phyloP scores from a whole-genome alignment of 1,140 invertebrate genomes.

The Saccostrea glomerata region DNA sequence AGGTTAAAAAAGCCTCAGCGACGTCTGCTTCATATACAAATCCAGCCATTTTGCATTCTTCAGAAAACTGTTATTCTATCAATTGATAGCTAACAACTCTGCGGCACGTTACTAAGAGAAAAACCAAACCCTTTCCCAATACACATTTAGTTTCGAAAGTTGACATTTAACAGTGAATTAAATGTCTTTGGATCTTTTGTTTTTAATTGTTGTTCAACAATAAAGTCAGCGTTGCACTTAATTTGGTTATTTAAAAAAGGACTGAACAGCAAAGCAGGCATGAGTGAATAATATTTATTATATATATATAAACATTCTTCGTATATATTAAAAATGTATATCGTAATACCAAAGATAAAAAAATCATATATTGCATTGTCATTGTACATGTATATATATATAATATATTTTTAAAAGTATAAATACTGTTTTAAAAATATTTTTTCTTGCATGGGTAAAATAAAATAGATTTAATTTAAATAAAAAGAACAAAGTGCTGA shows the following conservation, averaged over 20 bases:
- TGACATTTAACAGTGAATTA: background rate
- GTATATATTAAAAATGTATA: background rate
- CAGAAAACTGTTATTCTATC: background rate
- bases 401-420: background rate
- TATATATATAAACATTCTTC: background rate
- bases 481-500: background rate
- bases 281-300: background rate
- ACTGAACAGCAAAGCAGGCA: background rate
- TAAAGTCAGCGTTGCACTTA: background rate
- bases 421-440: background rate
- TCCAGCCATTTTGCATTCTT: background rate
- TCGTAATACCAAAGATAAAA: slow-evolving; percentile 2
- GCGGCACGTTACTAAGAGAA: background rate
- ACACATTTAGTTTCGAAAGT: background rate
- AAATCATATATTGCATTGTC: slow-evolving; percentile 4
- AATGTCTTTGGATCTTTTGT: background rate
- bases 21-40: background rate
- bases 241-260: background rate
- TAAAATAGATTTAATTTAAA: background rate
- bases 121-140: background rate
- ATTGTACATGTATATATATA: background rate
- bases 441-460: background rate
- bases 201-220: background rate
- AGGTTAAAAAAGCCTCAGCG: slow-evolving; percentile 44
- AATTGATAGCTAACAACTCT: background rate